phyloP scores from a whole-genome alignment of 2,797 vertebrate genomes.

The Eulemur coronatus region DNA sequence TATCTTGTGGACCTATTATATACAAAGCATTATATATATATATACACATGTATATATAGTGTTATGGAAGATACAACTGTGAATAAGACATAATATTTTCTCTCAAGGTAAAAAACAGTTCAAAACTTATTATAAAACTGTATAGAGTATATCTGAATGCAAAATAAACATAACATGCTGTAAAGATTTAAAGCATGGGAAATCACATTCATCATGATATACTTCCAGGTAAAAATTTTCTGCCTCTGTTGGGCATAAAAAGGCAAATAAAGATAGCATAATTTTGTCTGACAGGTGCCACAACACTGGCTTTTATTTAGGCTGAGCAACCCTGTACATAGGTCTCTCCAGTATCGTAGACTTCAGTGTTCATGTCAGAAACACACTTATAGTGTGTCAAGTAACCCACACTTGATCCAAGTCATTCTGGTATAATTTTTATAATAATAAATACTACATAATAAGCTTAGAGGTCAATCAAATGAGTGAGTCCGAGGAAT shows the following conservation, averaged over 20 bases:
- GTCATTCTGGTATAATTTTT: not conserved
- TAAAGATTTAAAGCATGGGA: not conserved
- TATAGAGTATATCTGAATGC: not conserved
- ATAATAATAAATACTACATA: not conserved
- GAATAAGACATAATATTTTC: not conserved
- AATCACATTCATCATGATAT: not conserved
- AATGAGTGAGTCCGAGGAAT: not conserved
- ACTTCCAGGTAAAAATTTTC: not conserved
- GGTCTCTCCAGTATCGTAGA: rapidly evolving
- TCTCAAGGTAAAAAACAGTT: not conserved
- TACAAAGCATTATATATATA: not conserved
- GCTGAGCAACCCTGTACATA: not conserved
- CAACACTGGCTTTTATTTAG: not conserved
- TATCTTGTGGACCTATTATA: not conserved
- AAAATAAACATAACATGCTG: not conserved
- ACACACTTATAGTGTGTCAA: not conserved
- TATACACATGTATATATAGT: not conserved
- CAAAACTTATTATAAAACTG: not conserved
- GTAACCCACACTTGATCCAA: not conserved
- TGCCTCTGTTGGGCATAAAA: not conserved
- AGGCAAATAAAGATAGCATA: not conserved
- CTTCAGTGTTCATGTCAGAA: not conserved
- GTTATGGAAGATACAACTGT: not conserved
- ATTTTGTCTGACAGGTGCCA: not conserved
- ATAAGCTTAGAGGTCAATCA: not conserved